Base-by-base conservation (phyloP, 2,113 vertebrate species). In the Marmota flaviventris region DNA sequence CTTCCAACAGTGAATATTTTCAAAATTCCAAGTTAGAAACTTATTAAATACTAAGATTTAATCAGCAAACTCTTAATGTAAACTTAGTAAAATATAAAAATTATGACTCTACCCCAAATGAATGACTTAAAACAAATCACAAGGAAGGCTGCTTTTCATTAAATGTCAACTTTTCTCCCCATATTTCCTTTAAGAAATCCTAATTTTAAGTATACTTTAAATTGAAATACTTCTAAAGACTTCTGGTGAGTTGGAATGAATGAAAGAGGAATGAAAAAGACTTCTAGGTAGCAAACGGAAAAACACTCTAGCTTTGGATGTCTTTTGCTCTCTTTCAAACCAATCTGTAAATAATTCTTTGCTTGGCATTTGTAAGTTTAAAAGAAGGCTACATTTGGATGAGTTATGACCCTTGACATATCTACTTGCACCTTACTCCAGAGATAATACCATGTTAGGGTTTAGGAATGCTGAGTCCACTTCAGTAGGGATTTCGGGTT, bases 181-280 rank as follows among this genome's bases (percentile, higher is more conserved):
- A 53, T 78, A 70, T 83, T 92, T 72, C 89, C 42, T 82, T 90
- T 97, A 97, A 98, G 97, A 97, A 97, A 97, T 97, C 78, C 94
- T 98, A 97, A 97, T 98, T 24, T 98, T 98, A 97, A 98, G 69
- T 88, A 81, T 29, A 94, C 8, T 5, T 93, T 51, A 95, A 95
- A 63, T 81, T 85, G 87, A 97, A 97, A 94, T 75, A 81, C 20
- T 69, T 75, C 45, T 53, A 69, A 94, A 92, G 86, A 87, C 27
- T 90, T 95, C 72, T 29, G 56, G 17, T 70, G 65, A 63, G 82
- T 70, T 97, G 90, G 87, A 95, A 95, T 97, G 92, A 82, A 82
- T 29, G 87, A 94, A 92, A 83, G 91, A 92, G 39, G 39, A 86
- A 92, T 70, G 77, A 83, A 61, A 78, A 89, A 25, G 45, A 58